Evolutionary conservation across 2,797 vertebrate genomes (phyloP).

Genomic region (Oryzias dopingdopingensis): DNA sequence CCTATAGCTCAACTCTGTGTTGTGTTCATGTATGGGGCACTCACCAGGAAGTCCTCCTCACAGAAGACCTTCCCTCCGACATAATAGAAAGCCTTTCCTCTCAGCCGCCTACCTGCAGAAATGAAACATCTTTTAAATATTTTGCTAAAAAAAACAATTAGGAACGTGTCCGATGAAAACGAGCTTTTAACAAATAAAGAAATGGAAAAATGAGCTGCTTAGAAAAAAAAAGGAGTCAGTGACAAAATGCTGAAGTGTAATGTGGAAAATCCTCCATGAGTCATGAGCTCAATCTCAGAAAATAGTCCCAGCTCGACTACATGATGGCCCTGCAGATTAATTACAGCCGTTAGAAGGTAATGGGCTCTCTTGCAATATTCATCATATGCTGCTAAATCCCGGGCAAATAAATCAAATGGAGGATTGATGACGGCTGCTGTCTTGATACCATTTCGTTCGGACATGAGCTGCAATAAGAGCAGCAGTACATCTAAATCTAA

Average conservation of each 20-base stretch:
- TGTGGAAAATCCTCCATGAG: conserved; percentile 34
- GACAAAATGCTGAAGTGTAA: conserved; percentile 11
- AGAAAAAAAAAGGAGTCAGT: conserved; percentile 17
- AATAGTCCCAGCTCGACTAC: conserved; percentile 39
- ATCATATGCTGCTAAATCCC: conserved; percentile 57
- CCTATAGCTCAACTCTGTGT: no score
- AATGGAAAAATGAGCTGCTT: conserved; percentile 9
- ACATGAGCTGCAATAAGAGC: conserved; percentile 16
- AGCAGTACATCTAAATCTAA: conserved; percentile 51
- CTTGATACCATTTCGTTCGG: conserved; percentile 43
- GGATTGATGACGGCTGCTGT: conserved; percentile 28
- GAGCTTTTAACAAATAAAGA: conserved; percentile 4
- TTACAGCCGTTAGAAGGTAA: conserved; percentile 55
- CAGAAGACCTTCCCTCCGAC: conserved; percentile 96
- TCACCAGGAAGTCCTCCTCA: conserved; percentile 98
- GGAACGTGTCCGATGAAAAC: not conserved
- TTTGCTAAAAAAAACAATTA: not conserved
- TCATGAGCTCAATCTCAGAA: conserved; percentile 30
- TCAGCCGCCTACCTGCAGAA: conserved; percentile 85
- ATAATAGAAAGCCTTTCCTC: conserved; percentile 98
- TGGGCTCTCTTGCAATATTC: conserved; percentile 62
- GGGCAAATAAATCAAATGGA: conserved; percentile 58
- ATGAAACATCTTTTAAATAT: conserved; percentile 2
- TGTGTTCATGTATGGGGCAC: conserved; percentile 40
- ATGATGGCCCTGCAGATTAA: conserved; percentile 47